Conservation (phyloP, 1,140 invertebrate genomes). For the Cotesia glomerata region DNA sequence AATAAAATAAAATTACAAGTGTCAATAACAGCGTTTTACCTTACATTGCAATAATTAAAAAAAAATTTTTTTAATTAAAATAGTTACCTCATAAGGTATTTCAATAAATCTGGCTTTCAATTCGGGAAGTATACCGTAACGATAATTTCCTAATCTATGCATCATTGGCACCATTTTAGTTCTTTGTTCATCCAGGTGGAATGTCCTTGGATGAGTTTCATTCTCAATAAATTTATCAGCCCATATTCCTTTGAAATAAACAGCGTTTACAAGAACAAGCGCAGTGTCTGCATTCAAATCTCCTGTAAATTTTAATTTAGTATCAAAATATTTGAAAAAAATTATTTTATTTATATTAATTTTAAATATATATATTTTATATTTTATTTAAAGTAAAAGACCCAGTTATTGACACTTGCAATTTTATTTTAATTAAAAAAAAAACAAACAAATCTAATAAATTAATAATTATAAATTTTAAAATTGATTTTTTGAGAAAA, state of each 20-base stretch:
- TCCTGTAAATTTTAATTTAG: constrained; percentile 64
- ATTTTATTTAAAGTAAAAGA: background rate
- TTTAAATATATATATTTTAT: too few relatives aligned
- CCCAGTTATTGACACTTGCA: too few relatives aligned
- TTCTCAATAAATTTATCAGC: constrained; percentile 69
- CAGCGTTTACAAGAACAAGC: constrained; percentile 80
- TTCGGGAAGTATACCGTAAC: constrained; percentile 48
- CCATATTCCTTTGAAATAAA: constrained; percentile 90
- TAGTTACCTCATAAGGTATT: constrained; percentile 63
- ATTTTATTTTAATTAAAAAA: too few relatives aligned
- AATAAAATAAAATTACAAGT: constrained; percentile 19
- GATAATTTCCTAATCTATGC: constrained; percentile 55
- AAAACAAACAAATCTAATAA: too few relatives aligned
- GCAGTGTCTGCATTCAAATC: constrained; percentile 61
- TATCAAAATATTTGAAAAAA: background rate
- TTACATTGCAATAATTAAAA: too few relatives aligned
- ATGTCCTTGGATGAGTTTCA: constrained; percentile 65
- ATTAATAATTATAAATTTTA: too few relatives aligned
- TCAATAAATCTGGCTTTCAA: constrained; percentile 61
- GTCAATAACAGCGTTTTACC: too few relatives aligned
- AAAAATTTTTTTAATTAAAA: too few relatives aligned
- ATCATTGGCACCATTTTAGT: constrained; percentile 63
- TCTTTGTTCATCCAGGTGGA: constrained; percentile 56
- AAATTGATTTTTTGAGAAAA: too few relatives aligned
- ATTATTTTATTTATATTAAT: background rate